A percentile compares a stretch with the other conserved stretches of the same genome.
These are phyloP conservation scores for Spinus olivaceus DNA, from an alignment of 2,797 vertebrate species.

Conservation along the genomic window DNA sequence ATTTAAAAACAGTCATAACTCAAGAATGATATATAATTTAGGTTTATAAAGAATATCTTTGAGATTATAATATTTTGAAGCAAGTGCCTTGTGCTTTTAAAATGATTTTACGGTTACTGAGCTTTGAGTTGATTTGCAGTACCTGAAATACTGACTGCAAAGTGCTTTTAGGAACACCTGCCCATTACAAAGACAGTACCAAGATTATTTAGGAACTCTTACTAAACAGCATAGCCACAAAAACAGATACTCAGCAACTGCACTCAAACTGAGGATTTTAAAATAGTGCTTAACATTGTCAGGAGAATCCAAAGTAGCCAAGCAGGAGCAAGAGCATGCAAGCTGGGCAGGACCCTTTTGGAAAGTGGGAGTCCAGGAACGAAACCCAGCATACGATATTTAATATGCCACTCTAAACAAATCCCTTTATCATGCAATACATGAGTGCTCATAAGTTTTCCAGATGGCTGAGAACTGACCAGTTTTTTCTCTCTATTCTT, in stretches of 20 bases:
- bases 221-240: neutral
- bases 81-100: neutral
- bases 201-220: constrained; percentile 41
- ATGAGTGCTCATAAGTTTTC: constrained; percentile 47
- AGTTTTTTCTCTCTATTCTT: constrained; percentile 48
- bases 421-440: constrained; percentile 49
- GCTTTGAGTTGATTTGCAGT: neutral
- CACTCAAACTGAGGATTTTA: constrained; percentile 64
- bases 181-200: constrained; percentile 41
- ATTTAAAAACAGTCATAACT: neutral
- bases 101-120: neutral
- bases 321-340: constrained; percentile 59
- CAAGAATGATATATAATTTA: neutral
- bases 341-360: constrained; percentile 32
- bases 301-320: constrained; percentile 61
- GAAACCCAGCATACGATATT: constrained; percentile 65
- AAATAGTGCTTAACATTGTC: constrained; percentile 60
- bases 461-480: constrained; percentile 58
- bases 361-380: constrained; percentile 44
- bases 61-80: neutral
- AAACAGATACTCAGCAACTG: constrained; percentile 59
- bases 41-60: neutral
- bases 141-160: neutral
- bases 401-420: constrained; percentile 78
- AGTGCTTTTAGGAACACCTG: constrained; percentile 29